Percentiles rank a stretch among this genome's conserved stretches.
Conservation (phyloP, 2,797 vertebrate genomes). For the Fratercula arctica region DNA sequence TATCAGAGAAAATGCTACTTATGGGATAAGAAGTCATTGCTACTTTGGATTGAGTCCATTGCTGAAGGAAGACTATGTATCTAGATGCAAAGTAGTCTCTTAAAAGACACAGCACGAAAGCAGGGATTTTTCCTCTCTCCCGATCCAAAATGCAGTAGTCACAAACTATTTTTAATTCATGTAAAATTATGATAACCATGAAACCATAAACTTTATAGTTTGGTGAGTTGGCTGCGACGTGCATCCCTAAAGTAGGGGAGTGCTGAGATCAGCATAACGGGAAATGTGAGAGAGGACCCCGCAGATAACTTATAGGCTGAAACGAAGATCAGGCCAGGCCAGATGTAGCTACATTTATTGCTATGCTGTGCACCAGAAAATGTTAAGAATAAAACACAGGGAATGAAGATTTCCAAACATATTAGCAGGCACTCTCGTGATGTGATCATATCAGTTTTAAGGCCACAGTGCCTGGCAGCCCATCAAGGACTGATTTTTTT, state of each 20-base stretch:
- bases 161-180: neutral
- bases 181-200: neutral
- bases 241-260: neutral
- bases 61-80: neutral
- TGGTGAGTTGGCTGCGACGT: neutral
- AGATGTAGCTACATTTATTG: neutral
- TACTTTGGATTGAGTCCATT: neutral
- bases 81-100: neutral
- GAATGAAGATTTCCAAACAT: neutral
- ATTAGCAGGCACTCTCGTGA: neutral
- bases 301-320: neutral
- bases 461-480: neutral
- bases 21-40: neutral
- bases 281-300: neutral
- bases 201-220: neutral
- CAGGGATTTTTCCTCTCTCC: neutral
- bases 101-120: neutral
- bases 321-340: neutral
- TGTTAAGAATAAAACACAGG: neutral
- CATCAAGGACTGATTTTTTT: neutral
- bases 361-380: neutral
- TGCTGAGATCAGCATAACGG: neutral
- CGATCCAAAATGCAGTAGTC: neutral
- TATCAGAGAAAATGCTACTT: neutral
- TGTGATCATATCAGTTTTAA: neutral